These are phyloP conservation scores for Siniperca obscura DNA, from an alignment of 2,797 vertebrate genomes.

Conservation along the genomic window DNA sequence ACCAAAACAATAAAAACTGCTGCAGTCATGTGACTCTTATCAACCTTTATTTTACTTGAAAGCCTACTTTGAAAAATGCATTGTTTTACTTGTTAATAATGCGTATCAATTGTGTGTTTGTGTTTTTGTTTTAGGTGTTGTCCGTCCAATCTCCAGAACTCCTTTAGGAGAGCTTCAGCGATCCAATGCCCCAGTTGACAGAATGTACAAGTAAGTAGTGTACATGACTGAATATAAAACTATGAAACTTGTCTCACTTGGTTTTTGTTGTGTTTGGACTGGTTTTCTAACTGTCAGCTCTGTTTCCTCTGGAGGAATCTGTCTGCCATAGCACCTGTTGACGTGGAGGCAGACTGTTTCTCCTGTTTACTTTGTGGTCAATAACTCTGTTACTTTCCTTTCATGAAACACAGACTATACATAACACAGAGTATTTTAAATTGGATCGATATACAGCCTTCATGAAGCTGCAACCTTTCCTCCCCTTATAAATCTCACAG, in stretches of 20 bases:
- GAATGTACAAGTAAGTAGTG: conserved; percentile 93
- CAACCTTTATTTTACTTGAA: conserved; percentile 17
- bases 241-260: conserved; percentile 35
- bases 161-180: conserved; percentile 91
- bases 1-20: conserved; percentile 20
- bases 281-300: conserved; percentile 58
- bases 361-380: conserved; percentile 31
- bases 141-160: conserved; percentile 86
- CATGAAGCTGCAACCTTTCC: conserved; percentile 12
- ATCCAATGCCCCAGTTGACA: conserved; percentile 88
- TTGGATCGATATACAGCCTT: not conserved
- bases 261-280: conserved; percentile 45
- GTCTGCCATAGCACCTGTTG: conserved; percentile 23
- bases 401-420: conserved; percentile 1
- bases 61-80: conserved; percentile 1
- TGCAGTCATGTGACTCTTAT: conserved; percentile 33
- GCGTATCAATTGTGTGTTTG: not conserved
- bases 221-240: conserved; percentile 12
- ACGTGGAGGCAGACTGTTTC: conserved; percentile 5
- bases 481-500: conserved; percentile 2
- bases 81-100: not conserved
- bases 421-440: conserved; percentile 5
- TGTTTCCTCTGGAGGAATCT: conserved; percentile 42
- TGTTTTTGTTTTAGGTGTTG: conserved; percentile 82
- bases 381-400: conserved; percentile 22